These are phyloP conservation scores for Drosophila subquinaria DNA, from an alignment of 2,888 invertebrate genomes.

Conservation along the genomic window DNA sequence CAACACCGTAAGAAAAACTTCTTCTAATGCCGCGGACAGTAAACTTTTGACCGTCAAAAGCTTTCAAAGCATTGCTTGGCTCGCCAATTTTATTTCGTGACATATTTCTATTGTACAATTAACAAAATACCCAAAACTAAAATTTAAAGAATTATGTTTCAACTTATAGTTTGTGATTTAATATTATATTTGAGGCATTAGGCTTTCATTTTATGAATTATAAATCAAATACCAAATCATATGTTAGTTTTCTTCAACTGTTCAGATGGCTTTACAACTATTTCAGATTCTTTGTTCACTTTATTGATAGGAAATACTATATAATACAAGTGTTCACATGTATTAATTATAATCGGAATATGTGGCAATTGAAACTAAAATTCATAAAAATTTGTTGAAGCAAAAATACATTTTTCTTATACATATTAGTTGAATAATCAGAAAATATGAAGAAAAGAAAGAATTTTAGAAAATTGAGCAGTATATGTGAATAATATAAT, in stretches of 20 bases:
- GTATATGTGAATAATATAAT: conserved; percentile 19
- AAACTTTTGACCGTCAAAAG: conserved; percentile 1
- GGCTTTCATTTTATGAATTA: background rate
- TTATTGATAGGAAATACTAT: too few relatives aligned
- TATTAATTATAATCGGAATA: too few relatives aligned
- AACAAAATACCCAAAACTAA: background rate
- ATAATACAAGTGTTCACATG: too few relatives aligned
- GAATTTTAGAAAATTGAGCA: background rate
- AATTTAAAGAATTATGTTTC: conserved; percentile 15
- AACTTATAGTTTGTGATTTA: background rate
- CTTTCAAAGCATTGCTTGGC: background rate
- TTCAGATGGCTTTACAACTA: too few relatives aligned
- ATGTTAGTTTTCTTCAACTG: too few relatives aligned
- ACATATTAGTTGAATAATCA: too few relatives aligned
- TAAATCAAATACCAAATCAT: background rate
- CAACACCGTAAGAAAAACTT: background rate
- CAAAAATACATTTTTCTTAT: too few relatives aligned
- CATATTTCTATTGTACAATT: conserved; percentile 7
- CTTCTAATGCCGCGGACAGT: background rate
- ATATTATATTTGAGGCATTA: background rate
- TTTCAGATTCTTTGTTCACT: too few relatives aligned
- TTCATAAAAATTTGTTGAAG: too few relatives aligned
- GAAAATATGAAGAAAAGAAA: too few relatives aligned
- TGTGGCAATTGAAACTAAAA: too few relatives aligned
- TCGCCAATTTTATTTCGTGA: background rate